Base-by-base conservation (phyloP, 1,140 invertebrate species). In the Fopius arisanus region DNA sequence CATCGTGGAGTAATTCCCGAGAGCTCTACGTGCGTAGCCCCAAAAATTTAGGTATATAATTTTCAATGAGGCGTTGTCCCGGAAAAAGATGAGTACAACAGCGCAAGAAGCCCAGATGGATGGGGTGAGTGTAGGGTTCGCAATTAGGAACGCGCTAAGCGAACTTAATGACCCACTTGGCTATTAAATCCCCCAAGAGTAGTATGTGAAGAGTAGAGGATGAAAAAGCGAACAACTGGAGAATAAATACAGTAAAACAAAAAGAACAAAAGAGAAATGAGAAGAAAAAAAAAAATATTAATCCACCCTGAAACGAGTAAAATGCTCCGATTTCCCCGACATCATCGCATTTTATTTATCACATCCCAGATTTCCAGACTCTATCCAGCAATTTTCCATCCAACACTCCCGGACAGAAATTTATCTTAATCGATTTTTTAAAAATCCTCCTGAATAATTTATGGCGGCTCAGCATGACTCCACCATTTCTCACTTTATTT, bases 141-240 rank as follows among this genome's bases (percentile, higher is more conserved):
- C 67, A 69, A 69, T 69, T 69, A 69, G 43, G 67, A 69, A 43
- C 67, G 40, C 67, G 67, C 40, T 69, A 69, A 69, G 67, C 43
- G 40, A 69, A 69, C 67, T 51, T 69, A 69, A 69, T 29, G 67
- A 69, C 43, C 67, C 67, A 69, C 67, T 69, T 69, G 67, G 67
- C 67, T 28, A 69, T 69, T 43, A 69, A 69, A 69, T 43, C 43
- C 43, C 43, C 21, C 67, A 69, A 43, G 23, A 51, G 26, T 23
- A 48, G 21, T 26, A 37, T 28, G 67, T 41, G 43, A 69, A 37
- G 43, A 29, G 43, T 51, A 16, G 43, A 43, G 67, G 26, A 37
- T 48, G 23, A 28, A 48, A 28, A n/a, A 31, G 31, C 9, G 67
- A 28, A 51, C 40, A 29, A n/a, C 28, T 28, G 40, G 19, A 16